Base-by-base conservation (phyloP, 2,113 vertebrate species). In the Pica pica region DNA sequence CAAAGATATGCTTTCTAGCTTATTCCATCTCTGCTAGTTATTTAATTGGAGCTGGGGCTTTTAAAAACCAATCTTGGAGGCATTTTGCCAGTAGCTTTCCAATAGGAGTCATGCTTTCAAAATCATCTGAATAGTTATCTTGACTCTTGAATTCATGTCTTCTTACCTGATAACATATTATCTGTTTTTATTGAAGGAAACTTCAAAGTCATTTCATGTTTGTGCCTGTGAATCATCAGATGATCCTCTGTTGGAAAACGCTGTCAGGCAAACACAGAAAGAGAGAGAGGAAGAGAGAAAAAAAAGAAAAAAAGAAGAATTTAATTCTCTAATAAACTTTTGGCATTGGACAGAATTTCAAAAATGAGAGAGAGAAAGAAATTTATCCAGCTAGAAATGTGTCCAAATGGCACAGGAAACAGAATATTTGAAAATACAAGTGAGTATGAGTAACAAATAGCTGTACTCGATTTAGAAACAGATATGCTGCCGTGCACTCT, bases 131-230 rank as follows among this genome's bases (percentile, higher is more conserved):
- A 87, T 42, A 83, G 90, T 61, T 89, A 74, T 77, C 69, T 73
- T 65, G 50, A 57, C 31, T 96, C 91, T 96, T 93, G 63, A 71
- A 86, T 89, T 93, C 7, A 4, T 93, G 78, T 92, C 90, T 95
- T 96, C 98, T 99, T 98, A 99, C 99, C 99, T 99, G 99, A 99
- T 98, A 99, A 97, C 98, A 99, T 98, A 98, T 98, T 99, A 98
- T 99, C 99, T 89, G 98, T 99, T 98, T 99, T 99, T 98, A 99
- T 99, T 96, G 99, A 99, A 93, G 99, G 98, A 97, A 99, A 99
- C 98, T 99, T 99, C 96, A 99, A 98, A 98, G 99, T 99, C 99
- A 99, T 99, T 98, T 99, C 99, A 98, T 99, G 99, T 98, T 99
- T 99, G 98, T 99, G 99, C 97, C 99, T 98, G 96, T 99, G 99